phyloP scores from a whole-genome alignment of 2,888 invertebrate species.

The Subacronicta megacephala region DNA sequence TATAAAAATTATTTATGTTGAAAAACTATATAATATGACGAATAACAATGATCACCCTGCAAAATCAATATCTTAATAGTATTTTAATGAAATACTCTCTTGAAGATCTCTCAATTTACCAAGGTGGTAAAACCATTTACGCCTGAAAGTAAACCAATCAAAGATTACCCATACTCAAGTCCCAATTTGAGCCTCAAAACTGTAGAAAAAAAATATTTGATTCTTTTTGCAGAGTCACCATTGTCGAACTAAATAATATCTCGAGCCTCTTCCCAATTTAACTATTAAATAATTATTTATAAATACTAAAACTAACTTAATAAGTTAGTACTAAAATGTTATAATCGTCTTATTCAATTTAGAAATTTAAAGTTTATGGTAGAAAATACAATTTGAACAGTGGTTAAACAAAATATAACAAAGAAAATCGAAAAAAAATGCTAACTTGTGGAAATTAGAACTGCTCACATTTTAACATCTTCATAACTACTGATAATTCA shows the following conservation, averaged over 20 bases:
- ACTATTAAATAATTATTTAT: conserved; percentile 55
- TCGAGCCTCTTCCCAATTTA: conserved; percentile 60
- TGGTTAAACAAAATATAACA: not conserved
- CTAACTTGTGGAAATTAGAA: no score
- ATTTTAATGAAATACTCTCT: no score
- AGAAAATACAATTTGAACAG: conserved; percentile 38
- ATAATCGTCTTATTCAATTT: conserved; percentile 53
- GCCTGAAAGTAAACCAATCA: no score
- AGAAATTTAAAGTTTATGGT: conserved; percentile 44
- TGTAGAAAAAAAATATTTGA: not conserved
- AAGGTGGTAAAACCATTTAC: not conserved
- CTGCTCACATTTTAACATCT: conserved; percentile 40
- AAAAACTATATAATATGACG: conserved; percentile 18
- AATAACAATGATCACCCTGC: conserved; percentile 36
- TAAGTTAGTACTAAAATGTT: conserved; percentile 53
- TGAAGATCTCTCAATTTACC: no score
- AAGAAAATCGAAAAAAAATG: not conserved
- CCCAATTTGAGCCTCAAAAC: no score
- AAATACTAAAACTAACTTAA: conserved; percentile 58
- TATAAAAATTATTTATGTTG: conserved; percentile 21
- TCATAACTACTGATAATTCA: no score
- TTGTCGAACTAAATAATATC: conserved; percentile 46
- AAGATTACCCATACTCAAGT: no score
- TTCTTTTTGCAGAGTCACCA: conserved; percentile 33
- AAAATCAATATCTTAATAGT: conserved; percentile 14